These are phyloP conservation scores for Pseudorectes ferrugineus DNA, from an alignment of 2,113 vertebrate species.

Conservation along the genomic window DNA sequence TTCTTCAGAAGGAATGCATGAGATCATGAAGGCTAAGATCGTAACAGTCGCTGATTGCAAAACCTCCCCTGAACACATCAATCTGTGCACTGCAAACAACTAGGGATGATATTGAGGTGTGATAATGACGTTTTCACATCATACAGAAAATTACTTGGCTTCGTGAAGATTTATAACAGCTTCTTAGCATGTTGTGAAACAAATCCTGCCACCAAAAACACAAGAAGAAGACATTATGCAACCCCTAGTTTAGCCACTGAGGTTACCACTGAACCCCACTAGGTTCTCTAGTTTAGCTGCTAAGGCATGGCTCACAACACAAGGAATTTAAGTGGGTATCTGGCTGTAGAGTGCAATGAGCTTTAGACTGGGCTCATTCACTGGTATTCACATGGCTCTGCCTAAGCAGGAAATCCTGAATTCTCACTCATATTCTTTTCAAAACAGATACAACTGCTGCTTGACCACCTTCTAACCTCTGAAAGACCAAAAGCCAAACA, in stretches of 20 bases:
- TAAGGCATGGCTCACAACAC: background rate
- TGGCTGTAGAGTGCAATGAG: background rate
- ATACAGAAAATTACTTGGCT: background rate
- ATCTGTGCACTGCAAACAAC: background rate
- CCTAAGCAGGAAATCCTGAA: background rate
- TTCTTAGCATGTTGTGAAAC: background rate
- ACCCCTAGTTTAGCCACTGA: background rate
- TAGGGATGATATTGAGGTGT: background rate
- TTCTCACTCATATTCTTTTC: background rate
- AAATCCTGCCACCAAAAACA: background rate
- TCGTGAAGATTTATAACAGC: background rate
- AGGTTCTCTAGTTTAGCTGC: background rate
- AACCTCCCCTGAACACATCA: background rate
- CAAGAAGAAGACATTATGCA: background rate
- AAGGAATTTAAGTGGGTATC: background rate
- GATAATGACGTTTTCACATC: background rate
- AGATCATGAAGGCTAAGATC: background rate
- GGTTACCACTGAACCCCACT: too few species aligned
- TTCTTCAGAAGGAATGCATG: conserved; percentile 16
- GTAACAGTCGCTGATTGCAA: background rate
- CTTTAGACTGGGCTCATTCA: background rate
- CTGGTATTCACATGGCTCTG: background rate
- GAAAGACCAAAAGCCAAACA: background rate
- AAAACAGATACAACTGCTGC: background rate
- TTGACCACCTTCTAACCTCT: conserved; percentile 27